These are phyloP conservation scores for Cryptoprocta ferox DNA, from an alignment of 2,797 vertebrate species.

Conservation along the genomic window DNA sequence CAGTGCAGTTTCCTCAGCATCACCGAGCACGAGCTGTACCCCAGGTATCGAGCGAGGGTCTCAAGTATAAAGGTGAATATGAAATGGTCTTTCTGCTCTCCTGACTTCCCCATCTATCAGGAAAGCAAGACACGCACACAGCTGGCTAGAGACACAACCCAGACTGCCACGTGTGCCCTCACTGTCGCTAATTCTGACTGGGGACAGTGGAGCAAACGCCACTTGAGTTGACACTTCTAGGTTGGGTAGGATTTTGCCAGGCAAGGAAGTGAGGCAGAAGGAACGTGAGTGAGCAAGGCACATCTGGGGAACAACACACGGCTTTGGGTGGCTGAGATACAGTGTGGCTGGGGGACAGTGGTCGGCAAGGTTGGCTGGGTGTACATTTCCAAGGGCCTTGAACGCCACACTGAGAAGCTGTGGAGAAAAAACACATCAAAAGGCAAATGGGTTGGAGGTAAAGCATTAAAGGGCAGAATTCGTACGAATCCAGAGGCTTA, in stretches of 20 bases:
- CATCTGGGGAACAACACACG: neutral
- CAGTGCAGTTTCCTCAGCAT: neutral
- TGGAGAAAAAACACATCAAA: neutral
- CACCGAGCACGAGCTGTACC: neutral
- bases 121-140: neutral
- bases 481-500: neutral
- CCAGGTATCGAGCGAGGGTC: neutral
- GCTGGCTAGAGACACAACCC: neutral
- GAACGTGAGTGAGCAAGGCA: neutral
- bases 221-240: neutral
- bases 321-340: neutral
- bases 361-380: neutral
- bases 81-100: neutral
- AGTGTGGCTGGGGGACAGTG: too few relatives aligned
- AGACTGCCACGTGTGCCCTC: accelerated
- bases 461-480: neutral
- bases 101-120: neutral
- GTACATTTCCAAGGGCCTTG: neutral
- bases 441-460: neutral
- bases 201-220: neutral
- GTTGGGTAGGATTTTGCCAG: neutral
- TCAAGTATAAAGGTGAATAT: too few relatives aligned
- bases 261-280: neutral
- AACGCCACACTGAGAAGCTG: neutral
- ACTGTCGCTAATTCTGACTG: neutral